phyloP scores from a whole-genome alignment of 92 coral and sea anemone genomes.

The Umimayanthus chanpuru region DNA sequence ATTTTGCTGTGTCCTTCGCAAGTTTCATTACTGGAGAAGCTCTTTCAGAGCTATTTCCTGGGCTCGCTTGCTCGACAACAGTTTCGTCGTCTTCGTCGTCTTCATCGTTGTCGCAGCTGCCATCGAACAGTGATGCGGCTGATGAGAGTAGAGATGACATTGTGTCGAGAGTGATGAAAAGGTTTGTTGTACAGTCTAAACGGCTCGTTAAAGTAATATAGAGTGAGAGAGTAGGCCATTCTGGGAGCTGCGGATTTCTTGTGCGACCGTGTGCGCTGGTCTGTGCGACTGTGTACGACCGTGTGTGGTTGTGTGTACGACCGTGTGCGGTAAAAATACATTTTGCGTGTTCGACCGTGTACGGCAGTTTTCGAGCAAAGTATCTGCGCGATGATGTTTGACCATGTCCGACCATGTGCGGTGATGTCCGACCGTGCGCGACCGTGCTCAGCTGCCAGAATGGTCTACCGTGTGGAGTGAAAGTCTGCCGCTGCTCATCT shows the following conservation, averaged over 20 bases:
- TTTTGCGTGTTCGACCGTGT: too few species aligned
- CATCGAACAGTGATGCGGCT: neutral
- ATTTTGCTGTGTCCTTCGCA: slow-evolving; percentile 1
- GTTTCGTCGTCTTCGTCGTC: neutral
- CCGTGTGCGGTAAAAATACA: too few species aligned
- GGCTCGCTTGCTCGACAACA: neutral
- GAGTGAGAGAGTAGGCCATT: neutral
- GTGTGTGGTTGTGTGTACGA: too few species aligned
- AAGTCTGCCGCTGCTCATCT: neutral
- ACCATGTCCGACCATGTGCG: too few species aligned
- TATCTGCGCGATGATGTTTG: too few species aligned
- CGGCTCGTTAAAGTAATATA: slow-evolving; percentile 3
- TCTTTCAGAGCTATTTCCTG: slow-evolving; percentile 9
- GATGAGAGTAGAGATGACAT: slow-evolving; percentile 6
- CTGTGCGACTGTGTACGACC: too few species aligned
- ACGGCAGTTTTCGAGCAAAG: too few species aligned
- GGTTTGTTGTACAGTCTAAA: slow-evolving; percentile 5
- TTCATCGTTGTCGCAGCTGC: neutral
- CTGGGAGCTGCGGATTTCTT: too few species aligned
- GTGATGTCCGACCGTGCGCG: too few species aligned
- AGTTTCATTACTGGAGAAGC: neutral
- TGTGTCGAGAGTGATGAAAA: slow-evolving; percentile 17
- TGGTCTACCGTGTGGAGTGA: neutral
- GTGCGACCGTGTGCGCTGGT: too few species aligned
- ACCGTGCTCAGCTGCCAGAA: too few species aligned